A percentile compares a stretch with the other conserved stretches of the same genome.
Evolutionary conservation across 2,888 invertebrate species (phyloP).

Genomic region (Spilosoma lubricipeda): DNA sequence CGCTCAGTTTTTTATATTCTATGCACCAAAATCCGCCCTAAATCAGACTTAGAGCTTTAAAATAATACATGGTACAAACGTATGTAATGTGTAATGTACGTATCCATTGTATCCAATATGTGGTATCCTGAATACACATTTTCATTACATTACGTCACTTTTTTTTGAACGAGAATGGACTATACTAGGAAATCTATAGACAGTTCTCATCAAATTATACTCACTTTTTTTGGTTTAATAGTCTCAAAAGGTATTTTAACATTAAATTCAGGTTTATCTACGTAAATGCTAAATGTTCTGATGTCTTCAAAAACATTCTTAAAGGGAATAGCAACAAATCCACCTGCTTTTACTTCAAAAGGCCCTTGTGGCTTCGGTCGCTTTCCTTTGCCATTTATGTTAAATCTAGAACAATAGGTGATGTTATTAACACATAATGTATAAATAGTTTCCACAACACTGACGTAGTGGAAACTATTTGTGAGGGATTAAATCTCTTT

Average conservation of each 20-base stretch:
- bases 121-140: background rate
- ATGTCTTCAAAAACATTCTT: slow-evolving; percentile 75
- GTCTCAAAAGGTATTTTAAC: slow-evolving; percentile 61
- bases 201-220: slow-evolving; percentile 2
- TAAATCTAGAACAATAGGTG: slow-evolving; percentile 60
- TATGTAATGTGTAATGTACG: no score
- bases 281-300: slow-evolving; percentile 67
- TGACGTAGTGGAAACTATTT: no score
- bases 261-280: slow-evolving; percentile 73
- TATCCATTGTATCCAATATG: no score
- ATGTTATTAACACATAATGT: background rate
- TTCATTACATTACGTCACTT: background rate
- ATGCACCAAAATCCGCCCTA: no score
- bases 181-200: background rate
- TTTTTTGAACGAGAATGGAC: no score
- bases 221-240: slow-evolving; percentile 63
- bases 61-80: no score
- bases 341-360: slow-evolving; percentile 69
- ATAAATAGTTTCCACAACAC: no score
- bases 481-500: no score
- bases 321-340: slow-evolving; percentile 64
- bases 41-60: no score
- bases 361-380: slow-evolving; percentile 79
- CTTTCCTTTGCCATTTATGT: slow-evolving; percentile 70
- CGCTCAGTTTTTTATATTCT: background rate